Evolutionary conservation across 1,140 invertebrate genomes (phyloP).

Genomic region (Drosophila arawakana): DNA sequence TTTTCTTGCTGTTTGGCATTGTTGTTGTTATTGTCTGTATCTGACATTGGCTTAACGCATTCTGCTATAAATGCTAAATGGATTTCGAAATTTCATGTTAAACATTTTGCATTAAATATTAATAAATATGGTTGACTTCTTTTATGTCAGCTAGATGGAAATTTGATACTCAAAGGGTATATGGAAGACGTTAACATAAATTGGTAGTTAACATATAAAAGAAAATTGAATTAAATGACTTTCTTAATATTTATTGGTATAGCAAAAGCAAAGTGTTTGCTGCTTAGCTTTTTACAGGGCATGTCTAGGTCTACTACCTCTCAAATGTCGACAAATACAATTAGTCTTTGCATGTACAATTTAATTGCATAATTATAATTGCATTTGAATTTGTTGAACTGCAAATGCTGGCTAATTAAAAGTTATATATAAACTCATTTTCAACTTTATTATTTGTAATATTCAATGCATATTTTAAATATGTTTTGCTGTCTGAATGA

Average conservation of each 20-base stretch:
- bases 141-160: not conserved
- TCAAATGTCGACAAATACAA: not conserved
- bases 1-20: slow-evolving; percentile 1
- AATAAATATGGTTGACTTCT: slow-evolving; percentile 12
- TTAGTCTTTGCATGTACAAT: slow-evolving; percentile 1
- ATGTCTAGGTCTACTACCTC: not conserved
- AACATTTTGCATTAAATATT: slow-evolving; percentile 45
- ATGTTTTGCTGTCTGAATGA: slow-evolving; percentile 1
- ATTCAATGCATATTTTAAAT: slow-evolving; percentile 24
- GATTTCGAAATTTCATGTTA: slow-evolving; percentile 21
- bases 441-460: slow-evolving; percentile 29
- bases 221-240: no score
- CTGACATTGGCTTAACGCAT: slow-evolving; percentile 9
- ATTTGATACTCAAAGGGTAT: not conserved
- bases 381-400: slow-evolving; percentile 27
- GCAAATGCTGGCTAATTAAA: slow-evolving; percentile 36
- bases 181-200: not conserved
- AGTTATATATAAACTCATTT: slow-evolving; percentile 31
- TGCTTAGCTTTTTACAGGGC: slow-evolving; percentile 1
- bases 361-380: slow-evolving; percentile 45
- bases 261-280: no score
- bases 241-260: no score
- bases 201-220: no score
- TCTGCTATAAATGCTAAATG: slow-evolving; percentile 14
- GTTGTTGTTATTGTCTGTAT: not conserved